phyloP scores from a whole-genome alignment of 2,113 vertebrate species.

The Myxocyprinus asiaticus region DNA sequence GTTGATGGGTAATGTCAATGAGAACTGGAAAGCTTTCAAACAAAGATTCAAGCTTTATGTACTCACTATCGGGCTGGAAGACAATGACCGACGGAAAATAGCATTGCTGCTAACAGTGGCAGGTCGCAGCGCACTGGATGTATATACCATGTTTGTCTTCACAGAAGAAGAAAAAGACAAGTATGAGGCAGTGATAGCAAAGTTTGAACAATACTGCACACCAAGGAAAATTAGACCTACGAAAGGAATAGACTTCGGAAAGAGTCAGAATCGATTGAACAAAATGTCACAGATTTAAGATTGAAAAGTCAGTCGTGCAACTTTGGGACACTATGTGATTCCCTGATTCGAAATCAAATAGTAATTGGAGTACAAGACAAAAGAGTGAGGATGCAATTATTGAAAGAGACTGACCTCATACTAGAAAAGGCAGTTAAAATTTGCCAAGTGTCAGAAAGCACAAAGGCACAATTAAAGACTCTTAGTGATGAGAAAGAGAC shows the following conservation, averaged over 20 bases:
- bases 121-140: too few relatives aligned
- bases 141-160: too few relatives aligned
- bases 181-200: too few relatives aligned
- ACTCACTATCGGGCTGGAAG: too few relatives aligned
- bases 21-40: too few relatives aligned
- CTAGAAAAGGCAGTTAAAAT: constrained; percentile 37
- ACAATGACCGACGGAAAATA: too few relatives aligned
- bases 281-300: constrained; percentile 32
- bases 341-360: constrained; percentile 40
- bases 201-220: too few relatives aligned
- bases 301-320: constrained; percentile 42
- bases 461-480: constrained; percentile 40
- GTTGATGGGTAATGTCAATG: too few relatives aligned
- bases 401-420: constrained; percentile 42
- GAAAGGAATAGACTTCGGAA: not conserved
- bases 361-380: constrained; percentile 36
- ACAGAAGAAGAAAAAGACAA: not conserved
- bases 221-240: not conserved
- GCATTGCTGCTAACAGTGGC: too few relatives aligned
- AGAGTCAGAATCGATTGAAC: constrained; percentile 34
- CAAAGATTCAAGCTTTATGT: too few relatives aligned
- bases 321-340: constrained; percentile 32
- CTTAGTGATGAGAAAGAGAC: too few relatives aligned
- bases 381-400: constrained; percentile 39
- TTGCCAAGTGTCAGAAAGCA: constrained; percentile 28